Percentiles rank a stretch among this genome's conserved stretches.
phyloP scores from a whole-genome alignment of 64 coral and sea anemone genomes.

The Montipora cactus region DNA sequence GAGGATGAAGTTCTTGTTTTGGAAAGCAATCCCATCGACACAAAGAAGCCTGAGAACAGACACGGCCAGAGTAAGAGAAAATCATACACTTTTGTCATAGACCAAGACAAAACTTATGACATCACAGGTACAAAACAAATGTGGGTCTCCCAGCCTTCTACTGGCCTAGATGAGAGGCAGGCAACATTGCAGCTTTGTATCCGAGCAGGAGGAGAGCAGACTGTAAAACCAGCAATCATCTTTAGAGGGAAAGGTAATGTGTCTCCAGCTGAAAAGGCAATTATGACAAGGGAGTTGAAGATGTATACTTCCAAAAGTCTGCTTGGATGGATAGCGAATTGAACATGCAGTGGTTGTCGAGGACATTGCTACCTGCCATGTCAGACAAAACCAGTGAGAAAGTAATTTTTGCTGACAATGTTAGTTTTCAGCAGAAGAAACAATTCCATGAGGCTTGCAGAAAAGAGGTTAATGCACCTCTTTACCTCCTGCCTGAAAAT shows the following conservation, averaged over 20 bases:
- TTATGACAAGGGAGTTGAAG: too few species aligned
- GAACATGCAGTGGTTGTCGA: conserved; percentile 33
- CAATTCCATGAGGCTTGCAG: conserved; percentile 13
- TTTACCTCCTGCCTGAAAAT: conserved; percentile 28
- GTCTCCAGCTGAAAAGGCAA: too few species aligned
- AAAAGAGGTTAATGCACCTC: conserved; percentile 22
- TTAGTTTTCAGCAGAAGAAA: not conserved
- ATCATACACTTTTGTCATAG: too few species aligned
- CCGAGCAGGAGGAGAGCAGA: conserved; percentile 14
- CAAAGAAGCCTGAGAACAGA: too few species aligned
- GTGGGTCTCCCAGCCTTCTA: too few species aligned
- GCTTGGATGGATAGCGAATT: conserved; percentile 3
- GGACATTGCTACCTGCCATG: conserved; percentile 1
- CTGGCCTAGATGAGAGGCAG: too few species aligned
- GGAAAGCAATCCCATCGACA: too few species aligned
- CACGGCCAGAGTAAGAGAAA: too few species aligned
- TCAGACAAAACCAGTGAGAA: not conserved
- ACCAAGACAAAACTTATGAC: too few species aligned
- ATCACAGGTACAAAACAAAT: too few species aligned
- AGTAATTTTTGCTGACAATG: conserved; percentile 29
- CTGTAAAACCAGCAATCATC: not conserved
- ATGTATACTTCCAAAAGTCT: not conserved
- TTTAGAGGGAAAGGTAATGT: not conserved
- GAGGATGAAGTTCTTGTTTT: too few species aligned
- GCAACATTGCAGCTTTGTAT: not conserved